Evolutionary conservation across 2,888 invertebrate genomes (phyloP).

Genomic region (Sesamia inferens): DNA sequence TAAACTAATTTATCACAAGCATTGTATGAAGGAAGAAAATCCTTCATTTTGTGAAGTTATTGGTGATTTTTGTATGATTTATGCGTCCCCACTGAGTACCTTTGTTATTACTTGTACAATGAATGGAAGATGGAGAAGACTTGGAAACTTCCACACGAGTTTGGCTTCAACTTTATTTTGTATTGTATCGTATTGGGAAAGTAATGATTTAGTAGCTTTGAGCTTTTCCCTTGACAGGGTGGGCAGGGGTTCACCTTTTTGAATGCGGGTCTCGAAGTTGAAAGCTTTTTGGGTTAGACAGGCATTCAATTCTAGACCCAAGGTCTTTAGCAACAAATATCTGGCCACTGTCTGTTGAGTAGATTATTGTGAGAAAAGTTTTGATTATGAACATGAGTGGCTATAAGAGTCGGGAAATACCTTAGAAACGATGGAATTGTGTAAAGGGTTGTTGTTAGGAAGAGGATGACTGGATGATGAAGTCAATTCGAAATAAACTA

Average conservation of each 20-base stretch:
- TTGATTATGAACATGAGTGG: not conserved
- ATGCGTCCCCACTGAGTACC: slow-evolving; percentile 56
- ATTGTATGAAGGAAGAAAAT: slow-evolving; percentile 34
- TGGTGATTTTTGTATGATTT: slow-evolving; percentile 66
- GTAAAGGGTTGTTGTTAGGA: not conserved
- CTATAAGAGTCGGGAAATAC: not conserved
- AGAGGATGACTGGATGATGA: not conserved
- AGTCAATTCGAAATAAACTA: not conserved
- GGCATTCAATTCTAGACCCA: not conserved
- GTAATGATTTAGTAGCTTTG: slow-evolving; percentile 55
- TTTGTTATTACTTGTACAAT: slow-evolving; percentile 50
- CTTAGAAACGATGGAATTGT: not conserved
- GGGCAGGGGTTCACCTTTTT: slow-evolving; percentile 3
- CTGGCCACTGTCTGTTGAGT: not conserved
- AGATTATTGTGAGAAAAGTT: not conserved
- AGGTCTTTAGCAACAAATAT: not conserved
- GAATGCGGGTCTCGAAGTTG: not conserved
- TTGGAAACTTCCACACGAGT: slow-evolving; percentile 48
- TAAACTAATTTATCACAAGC: slow-evolving; percentile 52
- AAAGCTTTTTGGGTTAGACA: not conserved
- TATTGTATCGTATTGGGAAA: slow-evolving; percentile 56
- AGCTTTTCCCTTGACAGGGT: slow-evolving; percentile 23
- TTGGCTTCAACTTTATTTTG: slow-evolving; percentile 51
- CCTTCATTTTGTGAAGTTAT: slow-evolving; percentile 52
- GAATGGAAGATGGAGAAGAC: slow-evolving; percentile 55